phyloP scores from a whole-genome alignment of 2,888 invertebrate species.

The Strigamia maritima region DNA sequence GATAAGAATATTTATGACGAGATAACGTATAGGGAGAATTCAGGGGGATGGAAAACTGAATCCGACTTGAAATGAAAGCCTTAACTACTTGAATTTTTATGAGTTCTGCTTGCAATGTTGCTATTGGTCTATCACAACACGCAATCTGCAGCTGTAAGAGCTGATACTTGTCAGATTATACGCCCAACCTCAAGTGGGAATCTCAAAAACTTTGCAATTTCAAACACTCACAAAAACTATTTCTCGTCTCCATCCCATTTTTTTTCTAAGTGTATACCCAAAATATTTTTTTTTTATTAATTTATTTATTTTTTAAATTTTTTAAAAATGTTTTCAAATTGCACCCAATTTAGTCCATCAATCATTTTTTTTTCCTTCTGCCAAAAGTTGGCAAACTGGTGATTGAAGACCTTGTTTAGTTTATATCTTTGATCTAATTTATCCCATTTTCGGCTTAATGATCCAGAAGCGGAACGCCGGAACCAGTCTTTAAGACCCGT shows the following conservation, averaged over 20 bases:
- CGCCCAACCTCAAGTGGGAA: neutral
- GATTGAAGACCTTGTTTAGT: constrained; percentile 13
- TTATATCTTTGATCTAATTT: constrained; percentile 7
- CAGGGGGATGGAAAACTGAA: neutral
- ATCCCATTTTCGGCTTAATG: neutral
- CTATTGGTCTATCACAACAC: constrained; percentile 23
- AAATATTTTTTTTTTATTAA: too few species aligned
- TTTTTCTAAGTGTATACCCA: neutral
- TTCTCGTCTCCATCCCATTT: neutral
- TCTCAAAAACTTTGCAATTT: constrained; percentile 8
- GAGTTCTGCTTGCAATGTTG: constrained; percentile 11
- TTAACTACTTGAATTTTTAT: constrained; percentile 23
- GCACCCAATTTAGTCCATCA: constrained; percentile 11
- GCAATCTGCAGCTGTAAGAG: constrained; percentile 20
- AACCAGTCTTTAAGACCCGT: neutral
- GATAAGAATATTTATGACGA: constrained; percentile 16
- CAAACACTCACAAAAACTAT: neutral
- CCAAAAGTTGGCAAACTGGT: neutral
- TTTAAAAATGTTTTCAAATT: neutral
- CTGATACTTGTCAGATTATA: constrained; percentile 14
- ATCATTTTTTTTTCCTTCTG: neutral
- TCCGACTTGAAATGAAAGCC: constrained; percentile 16
- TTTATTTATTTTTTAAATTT: neutral
- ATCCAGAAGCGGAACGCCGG: neutral
- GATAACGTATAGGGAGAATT: constrained; percentile 5